A percentile compares a stretch with the other conserved stretches of the same genome.
phyloP scores from a whole-genome alignment of 1,140 invertebrate species.

The Eurosta solidaginis region DNA sequence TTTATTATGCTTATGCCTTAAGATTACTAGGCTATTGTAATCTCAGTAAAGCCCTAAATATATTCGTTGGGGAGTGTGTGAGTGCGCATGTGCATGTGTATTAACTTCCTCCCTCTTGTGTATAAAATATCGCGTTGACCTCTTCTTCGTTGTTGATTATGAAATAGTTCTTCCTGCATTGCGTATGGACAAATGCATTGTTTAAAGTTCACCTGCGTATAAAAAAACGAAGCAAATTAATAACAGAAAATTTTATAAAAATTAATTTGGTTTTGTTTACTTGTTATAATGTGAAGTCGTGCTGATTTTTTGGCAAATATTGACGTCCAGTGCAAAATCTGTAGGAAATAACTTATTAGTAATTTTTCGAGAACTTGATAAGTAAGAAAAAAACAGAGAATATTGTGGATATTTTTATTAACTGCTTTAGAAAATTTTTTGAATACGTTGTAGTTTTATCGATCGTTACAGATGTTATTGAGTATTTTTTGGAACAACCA shows the following conservation, averaged over 20 bases:
- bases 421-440: no score
- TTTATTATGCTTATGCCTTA: background rate
- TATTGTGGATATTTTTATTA: background rate
- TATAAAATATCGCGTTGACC: conserved; percentile 17
- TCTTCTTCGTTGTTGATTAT: conserved; percentile 7
- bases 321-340: conserved; percentile 4
- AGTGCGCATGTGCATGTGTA: background rate
- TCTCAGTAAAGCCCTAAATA: background rate
- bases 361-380: background rate
- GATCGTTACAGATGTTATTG: no score
- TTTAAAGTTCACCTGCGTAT: background rate
- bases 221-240: background rate
- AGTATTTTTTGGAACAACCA: no score
- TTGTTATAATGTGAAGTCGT: background rate
- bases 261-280: background rate
- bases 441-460: no score
- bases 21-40: conserved; percentile 6
- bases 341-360: background rate
- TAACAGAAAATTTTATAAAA: background rate
- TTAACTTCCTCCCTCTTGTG: background rate
- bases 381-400: background rate
- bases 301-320: background rate
- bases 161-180: conserved; percentile 24
- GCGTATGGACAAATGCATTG: conserved; percentile 6
- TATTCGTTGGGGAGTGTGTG: no score